Evolutionary conservation across 2,113 vertebrate genomes (phyloP), one percentile per base, ranked within the genome.

Genomic region (Verasper variegatus): DNA sequence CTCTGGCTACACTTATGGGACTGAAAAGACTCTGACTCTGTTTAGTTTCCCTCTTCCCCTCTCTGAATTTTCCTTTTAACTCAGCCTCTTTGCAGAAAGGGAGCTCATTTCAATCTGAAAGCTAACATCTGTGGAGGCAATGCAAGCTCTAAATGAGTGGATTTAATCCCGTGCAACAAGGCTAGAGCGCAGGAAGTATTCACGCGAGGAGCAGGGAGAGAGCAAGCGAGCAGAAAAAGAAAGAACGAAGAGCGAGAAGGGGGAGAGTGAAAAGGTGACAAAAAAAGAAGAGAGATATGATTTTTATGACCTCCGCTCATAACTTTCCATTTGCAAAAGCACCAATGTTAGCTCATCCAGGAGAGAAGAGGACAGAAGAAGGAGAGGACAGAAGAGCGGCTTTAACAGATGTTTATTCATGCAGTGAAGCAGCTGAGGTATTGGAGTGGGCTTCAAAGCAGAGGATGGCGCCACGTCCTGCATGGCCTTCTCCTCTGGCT

Each of bases 51-150:
- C 88, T 85, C 68, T 74, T 74, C 80, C 73, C 58, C 83, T 80
- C 86, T 83, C 83, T 75, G 81, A 88, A 90, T 87, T 87, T 75
- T 83, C 84, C 77, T 92, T 90, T 90, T 90, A 88, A 91, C 90
- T 88, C 82, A 67, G 87, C 89, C 82, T 86, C 88, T 94, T 91
- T 91, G 85, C 88, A 90, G 89, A 88, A 88, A 74, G 71, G 82
- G 85, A 92, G 92, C 92, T 94, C 92, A 94, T 93, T 94, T 94
- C 92, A 94, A 94, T 94, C 93, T 95, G 92, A 95, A 95, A 94
- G 94, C 92, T 91, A 90, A 94, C 93, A 94, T 94, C 93, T 94
- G 91, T 92, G 88, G 91, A 85, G 88, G 90, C 88, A 85, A 90
- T 90, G 85, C 78, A 63, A 80, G 86, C 89, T 91, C 90, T 90